Conservation (phyloP, 2,797 vertebrate genomes). For the Perodicticus potto region DNA sequence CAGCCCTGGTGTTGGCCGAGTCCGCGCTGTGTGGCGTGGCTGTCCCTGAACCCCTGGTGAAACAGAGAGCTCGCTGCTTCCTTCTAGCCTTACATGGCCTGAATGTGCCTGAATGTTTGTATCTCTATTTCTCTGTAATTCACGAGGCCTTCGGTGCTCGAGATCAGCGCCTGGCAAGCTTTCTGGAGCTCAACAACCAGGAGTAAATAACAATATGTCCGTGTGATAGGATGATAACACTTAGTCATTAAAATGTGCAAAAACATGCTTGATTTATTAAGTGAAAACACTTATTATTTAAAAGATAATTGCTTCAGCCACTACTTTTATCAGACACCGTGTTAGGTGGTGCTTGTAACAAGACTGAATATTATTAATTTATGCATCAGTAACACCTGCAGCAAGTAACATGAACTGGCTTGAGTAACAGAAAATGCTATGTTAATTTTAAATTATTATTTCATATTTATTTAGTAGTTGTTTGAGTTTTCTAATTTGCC, state of each 20-base stretch:
- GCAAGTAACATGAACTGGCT: not conserved
- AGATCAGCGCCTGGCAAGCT: not conserved
- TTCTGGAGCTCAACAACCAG: not conserved
- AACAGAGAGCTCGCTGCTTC: not conserved
- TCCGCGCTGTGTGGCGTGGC: not conserved
- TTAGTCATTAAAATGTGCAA: not conserved
- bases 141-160: not conserved
- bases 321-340: not conserved
- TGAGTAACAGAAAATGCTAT: not conserved
- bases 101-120: not conserved
- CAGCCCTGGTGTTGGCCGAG: not conserved
- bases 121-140: conserved; percentile 33
- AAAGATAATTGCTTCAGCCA: not conserved
- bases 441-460: not conserved
- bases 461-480: not conserved
- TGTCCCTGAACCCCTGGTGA: not conserved
- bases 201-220: not conserved
- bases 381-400: too few species aligned
- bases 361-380: not conserved
- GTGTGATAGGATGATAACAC: not conserved
- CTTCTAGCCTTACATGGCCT: not conserved
- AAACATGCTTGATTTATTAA: not conserved
- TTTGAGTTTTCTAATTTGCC: not conserved
- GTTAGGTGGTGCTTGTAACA: not conserved
- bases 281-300: not conserved